Conservation (phyloP, 2,113 vertebrate genomes). For the Protomyctophum bolini region DNA sequence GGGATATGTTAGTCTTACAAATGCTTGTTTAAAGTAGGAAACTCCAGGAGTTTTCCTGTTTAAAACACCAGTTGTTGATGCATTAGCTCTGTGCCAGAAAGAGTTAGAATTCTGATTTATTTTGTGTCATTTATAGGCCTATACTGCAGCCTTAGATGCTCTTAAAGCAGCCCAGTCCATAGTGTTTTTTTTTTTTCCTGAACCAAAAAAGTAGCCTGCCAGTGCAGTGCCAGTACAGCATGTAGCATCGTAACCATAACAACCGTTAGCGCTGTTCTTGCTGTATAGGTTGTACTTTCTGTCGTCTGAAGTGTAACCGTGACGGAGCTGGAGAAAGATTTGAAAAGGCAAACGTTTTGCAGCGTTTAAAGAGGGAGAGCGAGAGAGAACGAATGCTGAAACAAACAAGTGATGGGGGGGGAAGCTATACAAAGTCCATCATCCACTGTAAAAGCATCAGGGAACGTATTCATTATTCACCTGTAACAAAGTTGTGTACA, state of each 20-base stretch:
- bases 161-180: slow-evolving; percentile 34
- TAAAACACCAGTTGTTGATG: background rate
- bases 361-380: slow-evolving; percentile 42
- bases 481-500: slow-evolving; percentile 51
- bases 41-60: no score
- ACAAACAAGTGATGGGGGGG: slow-evolving; percentile 3
- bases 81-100: slow-evolving; percentile 7
- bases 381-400: slow-evolving; percentile 34
- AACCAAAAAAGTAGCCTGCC: slow-evolving; percentile 50
- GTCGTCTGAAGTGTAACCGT: slow-evolving; percentile 25
- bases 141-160: background rate
- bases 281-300: slow-evolving; percentile 19
- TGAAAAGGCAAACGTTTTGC: slow-evolving; percentile 17
- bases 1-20: no score
- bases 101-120: slow-evolving; percentile 9
- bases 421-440: slow-evolving; percentile 41
- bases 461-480: slow-evolving; percentile 55
- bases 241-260: slow-evolving; percentile 24
- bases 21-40: no score
- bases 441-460: slow-evolving; percentile 53
- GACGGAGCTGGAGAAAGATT: slow-evolving; percentile 38
- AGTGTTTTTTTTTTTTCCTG: slow-evolving; percentile 7
- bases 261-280: slow-evolving; percentile 33
- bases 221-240: slow-evolving; percentile 39
- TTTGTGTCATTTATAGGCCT: background rate